phyloP scores from a whole-genome alignment of 37 sponge, comb jelly and placozoan genomes.

The Haliclona indistincta region DNA sequence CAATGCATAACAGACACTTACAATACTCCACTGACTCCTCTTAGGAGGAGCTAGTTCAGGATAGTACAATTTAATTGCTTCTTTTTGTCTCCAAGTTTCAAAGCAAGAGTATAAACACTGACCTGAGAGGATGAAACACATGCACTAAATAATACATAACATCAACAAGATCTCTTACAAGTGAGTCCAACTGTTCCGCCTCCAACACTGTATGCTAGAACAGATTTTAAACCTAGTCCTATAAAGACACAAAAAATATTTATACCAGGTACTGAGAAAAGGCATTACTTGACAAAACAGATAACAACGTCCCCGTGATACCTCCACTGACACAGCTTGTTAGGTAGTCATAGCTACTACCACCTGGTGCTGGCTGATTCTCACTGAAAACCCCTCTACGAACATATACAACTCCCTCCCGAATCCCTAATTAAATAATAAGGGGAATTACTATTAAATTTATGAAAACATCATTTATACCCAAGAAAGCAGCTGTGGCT shows the following conservation, averaged over 20 bases:
- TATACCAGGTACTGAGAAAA: background rate
- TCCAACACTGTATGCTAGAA: background rate
- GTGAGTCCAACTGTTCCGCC: background rate
- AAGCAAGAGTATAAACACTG: constrained; percentile 39
- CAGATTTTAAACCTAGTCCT: background rate
- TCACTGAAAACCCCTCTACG: background rate
- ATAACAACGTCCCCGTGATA: constrained; percentile 24
- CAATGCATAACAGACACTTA: background rate
- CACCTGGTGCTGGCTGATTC: background rate
- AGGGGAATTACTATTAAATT: background rate
- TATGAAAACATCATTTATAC: constrained; percentile 5
- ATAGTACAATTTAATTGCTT: constrained; percentile 60
- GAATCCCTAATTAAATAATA: background rate
- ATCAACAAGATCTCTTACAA: background rate
- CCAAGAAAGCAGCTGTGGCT: constrained; percentile 40
- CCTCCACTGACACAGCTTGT: constrained; percentile 56
- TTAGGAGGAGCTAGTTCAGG: constrained; percentile 54
- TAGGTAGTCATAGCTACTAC: constrained; percentile 4
- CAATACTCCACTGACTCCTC: constrained; percentile 28
- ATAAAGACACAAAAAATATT: background rate
- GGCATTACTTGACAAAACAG: constrained; percentile 43
- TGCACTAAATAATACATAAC: background rate
- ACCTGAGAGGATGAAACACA: constrained; percentile 4
- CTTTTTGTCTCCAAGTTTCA: constrained; percentile 53
- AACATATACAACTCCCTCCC: background rate